phyloP scores from a whole-genome alignment of 2,113 vertebrate genomes.

The Athene cunicularia region DNA sequence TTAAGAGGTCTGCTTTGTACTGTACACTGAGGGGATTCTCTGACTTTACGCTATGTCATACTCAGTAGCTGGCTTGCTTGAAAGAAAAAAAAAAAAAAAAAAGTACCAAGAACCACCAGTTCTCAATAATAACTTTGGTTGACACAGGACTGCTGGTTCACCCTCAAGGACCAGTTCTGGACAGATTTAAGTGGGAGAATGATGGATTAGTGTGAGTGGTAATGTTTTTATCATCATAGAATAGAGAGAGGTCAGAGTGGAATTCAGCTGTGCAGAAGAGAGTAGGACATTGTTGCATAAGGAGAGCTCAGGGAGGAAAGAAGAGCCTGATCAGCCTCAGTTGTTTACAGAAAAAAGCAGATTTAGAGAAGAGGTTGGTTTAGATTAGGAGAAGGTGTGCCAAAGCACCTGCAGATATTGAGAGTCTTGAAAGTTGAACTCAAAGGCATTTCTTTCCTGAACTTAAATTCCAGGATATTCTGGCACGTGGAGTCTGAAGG shows the following conservation, averaged over 20 bases:
- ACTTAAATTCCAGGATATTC: not conserved
- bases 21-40: not conserved
- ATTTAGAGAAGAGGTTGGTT: not conserved
- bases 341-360: not conserved
- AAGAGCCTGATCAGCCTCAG: not conserved
- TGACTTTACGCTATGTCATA: not conserved
- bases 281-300: not conserved
- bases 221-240: not conserved
- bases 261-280: not conserved
- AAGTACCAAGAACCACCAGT: not conserved
- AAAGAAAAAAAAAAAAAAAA: not conserved
- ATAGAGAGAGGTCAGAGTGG: not conserved
- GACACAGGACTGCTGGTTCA: not conserved
- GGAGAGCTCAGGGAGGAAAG: not conserved
- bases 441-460: not conserved
- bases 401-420: not conserved
- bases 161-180: not conserved
- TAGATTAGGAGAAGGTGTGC: not conserved
- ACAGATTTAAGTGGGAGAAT: not conserved
- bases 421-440: not conserved
- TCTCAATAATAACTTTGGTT: not conserved
- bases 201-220: not conserved
- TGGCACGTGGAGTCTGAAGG: not conserved
- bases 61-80: not conserved
- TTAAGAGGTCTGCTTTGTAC: not conserved